Evolutionary conservation across 1,140 invertebrate species (phyloP).

Genomic region (Drosophila rhopaloa): DNA sequence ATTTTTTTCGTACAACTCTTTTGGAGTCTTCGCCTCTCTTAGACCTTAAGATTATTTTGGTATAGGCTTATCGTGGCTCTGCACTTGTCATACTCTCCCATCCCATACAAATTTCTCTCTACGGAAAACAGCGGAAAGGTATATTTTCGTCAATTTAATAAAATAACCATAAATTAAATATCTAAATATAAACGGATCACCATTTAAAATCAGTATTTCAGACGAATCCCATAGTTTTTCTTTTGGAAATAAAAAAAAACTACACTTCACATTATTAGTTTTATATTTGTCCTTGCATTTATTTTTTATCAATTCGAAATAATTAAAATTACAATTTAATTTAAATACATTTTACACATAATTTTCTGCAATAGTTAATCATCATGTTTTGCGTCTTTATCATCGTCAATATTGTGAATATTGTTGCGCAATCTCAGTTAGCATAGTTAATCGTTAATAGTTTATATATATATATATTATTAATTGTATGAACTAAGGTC

Average conservation of each 20-base stretch:
- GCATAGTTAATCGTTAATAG: constrained; percentile 48
- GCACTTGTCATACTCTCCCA: background rate
- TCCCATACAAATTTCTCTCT: background rate
- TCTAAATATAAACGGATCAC: too few relatives aligned
- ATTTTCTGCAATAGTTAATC: constrained; percentile 69
- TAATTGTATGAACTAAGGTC: constrained; percentile 58
- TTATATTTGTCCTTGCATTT: constrained; percentile 61
- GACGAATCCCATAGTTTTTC: too few relatives aligned
- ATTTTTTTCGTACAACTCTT: constrained; percentile 23
- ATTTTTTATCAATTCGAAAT: constrained; percentile 81
- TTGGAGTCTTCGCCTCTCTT: background rate
- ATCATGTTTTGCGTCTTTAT: constrained; percentile 16
- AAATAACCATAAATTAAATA: too few relatives aligned
- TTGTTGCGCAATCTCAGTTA: constrained; percentile 49
- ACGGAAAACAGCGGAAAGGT: too few relatives aligned
- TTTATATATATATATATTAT: constrained; percentile 37
- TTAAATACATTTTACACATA: constrained; percentile 80
- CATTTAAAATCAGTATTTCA: too few relatives aligned
- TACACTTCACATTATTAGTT: constrained; percentile 8
- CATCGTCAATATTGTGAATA: constrained; percentile 47
- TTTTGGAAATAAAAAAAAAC: too few relatives aligned
- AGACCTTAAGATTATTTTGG: background rate
- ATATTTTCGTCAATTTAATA: too few relatives aligned
- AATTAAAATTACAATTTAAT: constrained; percentile 83
- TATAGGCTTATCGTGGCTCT: background rate